phyloP scores from a whole-genome alignment of 2,888 invertebrate genomes.

The Dolichopus griseipennis region DNA sequence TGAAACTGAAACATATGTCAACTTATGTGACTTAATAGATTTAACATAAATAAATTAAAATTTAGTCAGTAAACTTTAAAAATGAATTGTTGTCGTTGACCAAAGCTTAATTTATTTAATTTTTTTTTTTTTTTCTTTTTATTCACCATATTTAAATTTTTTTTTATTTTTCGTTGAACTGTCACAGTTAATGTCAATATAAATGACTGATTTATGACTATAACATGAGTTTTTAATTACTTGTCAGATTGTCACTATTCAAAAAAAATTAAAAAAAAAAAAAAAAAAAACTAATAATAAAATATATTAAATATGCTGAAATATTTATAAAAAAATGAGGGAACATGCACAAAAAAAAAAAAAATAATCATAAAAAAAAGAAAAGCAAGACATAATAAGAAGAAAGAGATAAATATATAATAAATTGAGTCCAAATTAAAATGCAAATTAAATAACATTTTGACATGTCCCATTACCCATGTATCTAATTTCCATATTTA shows the following conservation, averaged over 20 bases:
- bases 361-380: neutral
- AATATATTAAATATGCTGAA: too few relatives aligned
- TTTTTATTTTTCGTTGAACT: neutral
- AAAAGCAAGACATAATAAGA: neutral
- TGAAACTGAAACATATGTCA: neutral
- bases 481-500: neutral
- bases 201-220: slow-evolving; percentile 22
- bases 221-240: slow-evolving; percentile 22
- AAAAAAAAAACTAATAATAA: too few relatives aligned
- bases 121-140: neutral
- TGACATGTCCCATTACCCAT: slow-evolving; percentile 3
- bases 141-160: too few relatives aligned
- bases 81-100: neutral
- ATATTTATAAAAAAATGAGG: too few relatives aligned
- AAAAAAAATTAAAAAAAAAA: neutral
- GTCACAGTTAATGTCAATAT: slow-evolving; percentile 3
- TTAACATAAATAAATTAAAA: neutral
- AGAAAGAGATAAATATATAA: neutral
- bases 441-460: slow-evolving; percentile 3
- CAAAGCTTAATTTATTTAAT: neutral
- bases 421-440: neutral
- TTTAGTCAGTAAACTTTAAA: neutral
- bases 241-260: slow-evolving; percentile 16
- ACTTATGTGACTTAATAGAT: neutral
- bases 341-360: too few relatives aligned